A percentile compares a stretch with the other conserved stretches of the same genome.
Evolutionary conservation across 2,888 invertebrate genomes (phyloP).

Genomic region (Gymnocheta viridis): DNA sequence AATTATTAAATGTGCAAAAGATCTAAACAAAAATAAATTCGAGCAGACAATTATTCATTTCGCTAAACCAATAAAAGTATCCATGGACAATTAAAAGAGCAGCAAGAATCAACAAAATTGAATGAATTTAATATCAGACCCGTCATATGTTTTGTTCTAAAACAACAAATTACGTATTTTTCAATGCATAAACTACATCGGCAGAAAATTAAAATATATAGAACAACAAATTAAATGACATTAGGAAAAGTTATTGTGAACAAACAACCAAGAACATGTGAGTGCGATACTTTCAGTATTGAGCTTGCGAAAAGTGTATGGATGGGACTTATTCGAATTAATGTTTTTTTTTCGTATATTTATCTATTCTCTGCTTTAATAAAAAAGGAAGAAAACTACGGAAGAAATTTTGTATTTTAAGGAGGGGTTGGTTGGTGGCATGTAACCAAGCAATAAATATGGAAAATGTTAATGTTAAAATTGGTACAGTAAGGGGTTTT

Average conservation of each 20-base stretch:
- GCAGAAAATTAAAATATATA: constrained; percentile 32
- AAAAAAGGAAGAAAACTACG: constrained; percentile 11
- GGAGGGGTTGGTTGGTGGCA: background rate
- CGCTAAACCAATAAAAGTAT: no score
- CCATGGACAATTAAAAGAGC: background rate
- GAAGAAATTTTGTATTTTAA: constrained; percentile 15
- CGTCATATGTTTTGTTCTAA: constrained; percentile 48
- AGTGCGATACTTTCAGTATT: background rate
- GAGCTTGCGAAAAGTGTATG: background rate
- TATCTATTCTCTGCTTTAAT: constrained; percentile 29
- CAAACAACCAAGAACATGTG: background rate
- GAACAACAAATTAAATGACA: background rate
- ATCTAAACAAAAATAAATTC: no score
- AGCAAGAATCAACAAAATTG: constrained; percentile 21
- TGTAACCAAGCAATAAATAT: constrained; percentile 53
- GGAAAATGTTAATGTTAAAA: constrained; percentile 50
- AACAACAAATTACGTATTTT: constrained; percentile 49
- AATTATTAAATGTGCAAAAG: no score
- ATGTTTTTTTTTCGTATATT: constrained; percentile 5
- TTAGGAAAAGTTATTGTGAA: background rate
- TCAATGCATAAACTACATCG: constrained; percentile 54
- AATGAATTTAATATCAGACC: constrained; percentile 35
- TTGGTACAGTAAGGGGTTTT: constrained; percentile 35
- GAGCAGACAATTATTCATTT: no score
- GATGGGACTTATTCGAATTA: background rate